Percentiles rank a stretch among this genome's conserved stretches.
Conservation (phyloP, 2,113 vertebrate species). For the Mormyrus iriodes region DNA sequence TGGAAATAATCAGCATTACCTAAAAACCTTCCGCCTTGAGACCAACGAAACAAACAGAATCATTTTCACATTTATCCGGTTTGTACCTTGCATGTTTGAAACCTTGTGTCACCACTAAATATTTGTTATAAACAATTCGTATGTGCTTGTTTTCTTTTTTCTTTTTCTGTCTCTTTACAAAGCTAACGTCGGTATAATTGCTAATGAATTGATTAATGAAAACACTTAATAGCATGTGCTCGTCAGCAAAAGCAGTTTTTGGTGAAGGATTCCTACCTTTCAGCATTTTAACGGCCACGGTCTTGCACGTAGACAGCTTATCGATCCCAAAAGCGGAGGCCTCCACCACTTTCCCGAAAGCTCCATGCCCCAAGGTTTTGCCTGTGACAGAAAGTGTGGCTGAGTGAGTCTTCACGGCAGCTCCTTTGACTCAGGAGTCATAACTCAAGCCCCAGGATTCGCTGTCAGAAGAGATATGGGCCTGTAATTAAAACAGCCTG, state of each 20-base stretch:
- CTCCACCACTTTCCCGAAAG: slow-evolving; percentile 91
- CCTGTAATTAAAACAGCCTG: slow-evolving; percentile 54
- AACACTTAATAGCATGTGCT: not conserved
- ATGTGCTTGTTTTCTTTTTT: slow-evolving; percentile 31
- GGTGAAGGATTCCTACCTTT: slow-evolving; percentile 70
- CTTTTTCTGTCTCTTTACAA: not conserved
- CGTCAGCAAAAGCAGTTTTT: not conserved
- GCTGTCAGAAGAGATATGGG: slow-evolving; percentile 43
- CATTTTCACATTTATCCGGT: slow-evolving; percentile 27
- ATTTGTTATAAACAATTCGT: slow-evolving; percentile 19
- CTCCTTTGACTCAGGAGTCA: slow-evolving; percentile 29
- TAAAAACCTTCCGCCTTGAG: slow-evolving; percentile 28
- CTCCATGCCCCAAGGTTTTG: slow-evolving; percentile 89
- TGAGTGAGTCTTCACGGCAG: slow-evolving; percentile 29
- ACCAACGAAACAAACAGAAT: slow-evolving; percentile 26
- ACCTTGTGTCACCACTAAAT: slow-evolving; percentile 26
- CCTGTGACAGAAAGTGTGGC: slow-evolving; percentile 61
- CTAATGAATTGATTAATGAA: not conserved
- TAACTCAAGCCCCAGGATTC: slow-evolving; percentile 35
- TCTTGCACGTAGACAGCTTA: slow-evolving; percentile 93
- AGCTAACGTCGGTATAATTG: not conserved
- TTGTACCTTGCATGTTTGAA: slow-evolving; percentile 24
- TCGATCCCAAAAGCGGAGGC: slow-evolving; percentile 91
- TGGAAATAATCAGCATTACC: slow-evolving; percentile 26
- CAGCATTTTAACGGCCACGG: slow-evolving; percentile 92